These are phyloP conservation scores for Baryphthengus martii DNA, from an alignment of 2,113 vertebrate genomes.

Conservation along the genomic window DNA sequence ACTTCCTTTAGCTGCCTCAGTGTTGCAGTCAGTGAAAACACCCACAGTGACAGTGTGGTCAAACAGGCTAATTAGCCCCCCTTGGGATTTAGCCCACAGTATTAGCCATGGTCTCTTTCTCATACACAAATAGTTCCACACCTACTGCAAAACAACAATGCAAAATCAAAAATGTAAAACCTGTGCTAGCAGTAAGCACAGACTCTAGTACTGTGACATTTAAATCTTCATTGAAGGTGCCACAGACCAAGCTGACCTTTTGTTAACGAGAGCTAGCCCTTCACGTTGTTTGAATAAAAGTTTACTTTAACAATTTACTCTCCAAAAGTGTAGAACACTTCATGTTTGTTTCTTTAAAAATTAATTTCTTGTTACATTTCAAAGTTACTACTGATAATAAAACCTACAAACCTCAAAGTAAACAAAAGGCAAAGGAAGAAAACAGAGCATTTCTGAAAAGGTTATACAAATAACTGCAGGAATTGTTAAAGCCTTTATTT, in stretches of 20 bases:
- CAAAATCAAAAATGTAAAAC: background rate
- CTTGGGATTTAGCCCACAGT: background rate
- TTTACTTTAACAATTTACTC: background rate
- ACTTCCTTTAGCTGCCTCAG: background rate
- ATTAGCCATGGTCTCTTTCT: background rate
- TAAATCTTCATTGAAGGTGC: background rate
- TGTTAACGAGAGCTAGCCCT: background rate
- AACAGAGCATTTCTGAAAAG: slow-evolving; percentile 12
- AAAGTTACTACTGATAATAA: background rate
- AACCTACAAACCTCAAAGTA: background rate
- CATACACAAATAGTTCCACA: background rate
- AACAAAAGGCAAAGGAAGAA: slow-evolving; percentile 5
- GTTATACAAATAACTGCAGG: slow-evolving; percentile 31
- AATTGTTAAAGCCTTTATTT: background rate
- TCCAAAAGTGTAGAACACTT: slow-evolving; percentile 2
- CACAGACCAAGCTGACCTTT: slow-evolving; percentile 28
- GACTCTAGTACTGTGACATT: background rate
- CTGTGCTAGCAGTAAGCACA: background rate
- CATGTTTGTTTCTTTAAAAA: slow-evolving; percentile 10
- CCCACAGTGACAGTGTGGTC: no score
- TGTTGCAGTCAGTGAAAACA: background rate
- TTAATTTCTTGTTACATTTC: slow-evolving; percentile 22
- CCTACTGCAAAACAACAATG: background rate
- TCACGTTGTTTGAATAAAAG: background rate
- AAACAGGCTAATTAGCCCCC: background rate